Percentiles rank a stretch among this genome's conserved stretches.
Conservation (phyloP, 2,888 invertebrate species). For the Dendrolimus pini region DNA sequence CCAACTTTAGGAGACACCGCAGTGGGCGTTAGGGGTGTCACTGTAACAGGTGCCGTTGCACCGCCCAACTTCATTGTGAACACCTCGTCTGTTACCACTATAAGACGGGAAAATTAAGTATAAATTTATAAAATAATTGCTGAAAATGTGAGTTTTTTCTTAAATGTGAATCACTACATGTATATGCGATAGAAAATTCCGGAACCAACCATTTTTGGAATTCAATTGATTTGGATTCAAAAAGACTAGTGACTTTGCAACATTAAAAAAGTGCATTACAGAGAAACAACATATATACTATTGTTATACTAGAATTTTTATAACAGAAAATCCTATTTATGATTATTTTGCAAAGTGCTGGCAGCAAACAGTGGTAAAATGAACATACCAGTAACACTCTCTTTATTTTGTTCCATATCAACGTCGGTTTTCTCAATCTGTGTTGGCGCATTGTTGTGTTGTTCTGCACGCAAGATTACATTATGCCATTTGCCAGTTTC, state of each 20-base stretch:
- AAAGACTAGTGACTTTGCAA: too few relatives aligned
- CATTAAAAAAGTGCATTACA: too few relatives aligned
- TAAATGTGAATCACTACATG: too few relatives aligned
- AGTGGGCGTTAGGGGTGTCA: conserved; percentile 67
- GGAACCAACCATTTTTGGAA: too few relatives aligned
- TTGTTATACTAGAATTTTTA: too few relatives aligned
- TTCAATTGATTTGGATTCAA: too few relatives aligned
- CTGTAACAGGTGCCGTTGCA: conserved; percentile 77
- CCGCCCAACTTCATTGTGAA: conserved; percentile 88
- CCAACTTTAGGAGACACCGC: conserved; percentile 76
- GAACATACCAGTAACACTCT: conserved; percentile 29
- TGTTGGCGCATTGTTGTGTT: conserved; percentile 1
- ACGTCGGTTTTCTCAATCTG: conserved; percentile 7
- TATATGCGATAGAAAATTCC: too few relatives aligned
- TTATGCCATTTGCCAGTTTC: conserved; percentile 85
- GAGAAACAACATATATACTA: too few relatives aligned
- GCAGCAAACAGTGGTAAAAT: neutral
- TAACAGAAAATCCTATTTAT: too few relatives aligned
- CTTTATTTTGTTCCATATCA: conserved; percentile 25
- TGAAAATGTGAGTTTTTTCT: too few relatives aligned
- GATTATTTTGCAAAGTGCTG: too few relatives aligned
- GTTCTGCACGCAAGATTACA: conserved; percentile 51
- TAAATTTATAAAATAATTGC: neutral
- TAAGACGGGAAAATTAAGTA: conserved; percentile 2
- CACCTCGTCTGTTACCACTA: conserved; percentile 84